Evolutionary conservation across 2,797 vertebrate species (phyloP).

Genomic region (Sebastes oblongus): DNA sequence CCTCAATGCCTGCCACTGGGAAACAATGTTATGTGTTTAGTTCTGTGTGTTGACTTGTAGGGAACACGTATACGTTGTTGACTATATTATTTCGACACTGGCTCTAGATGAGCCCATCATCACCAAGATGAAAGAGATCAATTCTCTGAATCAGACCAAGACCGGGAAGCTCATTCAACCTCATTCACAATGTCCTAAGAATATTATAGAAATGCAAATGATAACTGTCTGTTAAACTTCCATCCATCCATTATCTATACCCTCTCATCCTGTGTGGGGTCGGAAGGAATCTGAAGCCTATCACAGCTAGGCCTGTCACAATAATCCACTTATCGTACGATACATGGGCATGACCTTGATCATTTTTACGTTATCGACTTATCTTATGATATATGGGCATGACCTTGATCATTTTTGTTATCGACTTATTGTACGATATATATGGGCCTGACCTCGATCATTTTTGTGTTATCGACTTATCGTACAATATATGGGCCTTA

Average conservation of each 20-base stretch:
- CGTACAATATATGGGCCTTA: accelerated
- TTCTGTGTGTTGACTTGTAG: background rate
- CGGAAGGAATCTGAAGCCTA: background rate
- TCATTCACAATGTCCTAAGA: background rate
- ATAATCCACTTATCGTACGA: background rate
- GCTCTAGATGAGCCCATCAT: background rate
- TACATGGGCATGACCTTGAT: too few species aligned
- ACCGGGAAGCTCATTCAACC: background rate
- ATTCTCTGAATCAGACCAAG: background rate
- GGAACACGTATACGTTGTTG: background rate
- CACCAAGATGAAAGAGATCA: background rate
- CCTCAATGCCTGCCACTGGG: background rate
- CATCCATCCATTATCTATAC: background rate
- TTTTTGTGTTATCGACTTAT: too few species aligned
- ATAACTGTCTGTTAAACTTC: background rate
- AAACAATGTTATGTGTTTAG: background rate
- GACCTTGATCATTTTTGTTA: too few species aligned
- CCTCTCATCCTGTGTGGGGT: background rate
- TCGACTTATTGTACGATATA: accelerated
- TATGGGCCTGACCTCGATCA: accelerated
- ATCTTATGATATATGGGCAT: too few species aligned
- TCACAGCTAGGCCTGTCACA: background rate
- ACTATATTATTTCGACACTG: background rate
- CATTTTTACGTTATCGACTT: too few species aligned
- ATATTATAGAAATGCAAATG: background rate